Evolutionary conservation across 37 sponge, comb jelly and placozoan species (phyloP), one percentile per base, ranked within the genome.

Genomic region (Ianthella basta): DNA sequence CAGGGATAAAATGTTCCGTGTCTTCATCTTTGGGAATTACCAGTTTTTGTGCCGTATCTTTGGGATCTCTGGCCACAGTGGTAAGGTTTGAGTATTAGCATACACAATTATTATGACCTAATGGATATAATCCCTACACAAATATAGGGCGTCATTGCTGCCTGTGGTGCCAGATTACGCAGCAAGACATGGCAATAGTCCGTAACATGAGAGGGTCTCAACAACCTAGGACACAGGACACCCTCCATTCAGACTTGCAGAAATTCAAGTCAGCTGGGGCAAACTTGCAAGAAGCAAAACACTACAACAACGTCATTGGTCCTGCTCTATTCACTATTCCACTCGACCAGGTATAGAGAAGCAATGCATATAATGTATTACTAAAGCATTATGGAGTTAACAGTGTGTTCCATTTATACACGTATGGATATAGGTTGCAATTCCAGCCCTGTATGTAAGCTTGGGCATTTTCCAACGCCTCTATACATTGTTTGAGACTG

Each of bases 101-200:
- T 24, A 19, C 16, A 19, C 18, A 15, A 19, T 15, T 56, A 56
- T 56, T 56, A 56, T 56, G 18, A 56, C 59, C 18, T 15, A 15
- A 56, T 56, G 59, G 8, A 64, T 64, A 8, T 16, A 64, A 29
- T 10, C 23, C 66, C 12, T 64, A 20, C n/a, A 64, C 27, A 64
- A 32, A 23, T 61, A 32, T 63, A 88, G 88, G 88, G 1, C 88
- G 88, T 27, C 88, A 88, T 41, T 88, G 88, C 59, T 87, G 88
- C 30, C 39, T 88, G 19, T 88, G 84, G 84, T 88, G 88, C 27
- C 1, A 15, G 3, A 83, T 88, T 64, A 30, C n/a, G n/a, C n/a
- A n/a, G n/a, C n/a, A n/a, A n/a, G n/a, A n/a, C n/a, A 64, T 16
- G 27, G 66, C 23, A 16, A 10, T 10, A 64, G 20, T 8, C 23